Evolutionary conservation across 2,113 vertebrate species (phyloP), one percentile per base, ranked within the genome.

Genomic region (Melospiza melodia): DNA sequence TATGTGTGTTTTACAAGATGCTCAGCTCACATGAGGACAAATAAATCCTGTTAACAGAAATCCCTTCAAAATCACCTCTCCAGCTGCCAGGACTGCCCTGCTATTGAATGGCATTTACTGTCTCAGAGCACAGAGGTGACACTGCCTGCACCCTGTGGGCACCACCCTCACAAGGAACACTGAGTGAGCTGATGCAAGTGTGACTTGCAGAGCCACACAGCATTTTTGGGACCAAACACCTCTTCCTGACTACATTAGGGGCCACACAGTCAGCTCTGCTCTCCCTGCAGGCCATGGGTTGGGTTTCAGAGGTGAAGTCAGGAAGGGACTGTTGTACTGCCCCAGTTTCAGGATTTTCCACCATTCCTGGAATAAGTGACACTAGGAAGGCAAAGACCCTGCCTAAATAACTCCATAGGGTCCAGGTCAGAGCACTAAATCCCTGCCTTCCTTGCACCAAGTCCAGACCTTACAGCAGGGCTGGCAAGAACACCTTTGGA

Each of bases 401-500:
- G 17, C n/a, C 68, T 54, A 67, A 82, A 3, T 23, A 77, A 49
- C 55, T 71, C 63, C 51, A 54, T 0, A 46, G 39, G 20, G 43
- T 49, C 54, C 61, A 80, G 88, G 58, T 73, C 79, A 69, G 71
- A 94, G 77, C 52, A 58, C 55, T 71, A 55, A 88, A 91, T 22
- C 49, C 23, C 69, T 81, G 81, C 69, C 80, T 76, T 48, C 65
- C 87, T 58, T 69, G 89, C 93, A 62, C 54, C 58, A 82, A 76
- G n/a, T 33, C 66, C 84, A 95, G 81, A 41, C 17, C 69, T 89
- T 87, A 68, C 58, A 92, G n/a, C 61, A 84, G 28, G 63, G n/a
- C 79, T 92, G 85, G 79, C 71, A 90, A 46, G 78, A 62, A 73
- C 43, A 89, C 31, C 65, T 89, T 35, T 63, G 75, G 68, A 93